Conservation (phyloP, 2,888 invertebrate species). For the Hesperia comma region DNA sequence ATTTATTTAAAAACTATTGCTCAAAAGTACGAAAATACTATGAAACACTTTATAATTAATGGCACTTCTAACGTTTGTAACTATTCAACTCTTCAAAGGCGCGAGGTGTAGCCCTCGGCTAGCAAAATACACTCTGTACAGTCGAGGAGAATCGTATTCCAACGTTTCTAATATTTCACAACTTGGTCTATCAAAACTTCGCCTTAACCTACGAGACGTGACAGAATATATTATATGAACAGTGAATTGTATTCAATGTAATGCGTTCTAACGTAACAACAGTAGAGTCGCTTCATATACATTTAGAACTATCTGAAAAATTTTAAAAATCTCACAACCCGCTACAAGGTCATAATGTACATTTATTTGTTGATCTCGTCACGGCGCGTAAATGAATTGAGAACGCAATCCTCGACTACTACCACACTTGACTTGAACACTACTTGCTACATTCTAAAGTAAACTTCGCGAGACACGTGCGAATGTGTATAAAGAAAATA, state of each 20-base stretch:
- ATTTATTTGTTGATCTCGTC: constrained; percentile 7
- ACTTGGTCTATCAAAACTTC: constrained; percentile 28
- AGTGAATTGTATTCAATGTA: constrained; percentile 36
- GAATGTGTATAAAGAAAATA: background rate
- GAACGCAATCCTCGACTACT: background rate
- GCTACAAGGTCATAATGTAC: constrained; percentile 47
- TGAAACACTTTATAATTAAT: constrained; percentile 65
- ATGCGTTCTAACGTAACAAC: constrained; percentile 8
- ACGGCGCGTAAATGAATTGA: background rate
- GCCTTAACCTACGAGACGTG: constrained; percentile 23
- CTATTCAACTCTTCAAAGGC: constrained; percentile 41
- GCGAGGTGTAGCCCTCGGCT: constrained; percentile 24
- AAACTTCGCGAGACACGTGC: background rate
- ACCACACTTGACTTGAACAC: background rate
- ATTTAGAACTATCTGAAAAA: constrained; percentile 41
- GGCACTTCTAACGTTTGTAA: constrained; percentile 73
- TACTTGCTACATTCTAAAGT: constrained; percentile 1
- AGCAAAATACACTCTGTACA: constrained; percentile 47
- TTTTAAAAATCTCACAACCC: constrained; percentile 63
- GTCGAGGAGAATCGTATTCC: constrained; percentile 12
- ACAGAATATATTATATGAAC: constrained; percentile 32
- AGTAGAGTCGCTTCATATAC: constrained; percentile 24
- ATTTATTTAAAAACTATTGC: constrained; percentile 57
- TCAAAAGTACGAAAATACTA: constrained; percentile 76
- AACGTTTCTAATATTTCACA: constrained; percentile 12